Evolutionary conservation across 2,113 vertebrate species (phyloP), one percentile per base, ranked within the genome.

Genomic region (Plotosus lineatus): DNA sequence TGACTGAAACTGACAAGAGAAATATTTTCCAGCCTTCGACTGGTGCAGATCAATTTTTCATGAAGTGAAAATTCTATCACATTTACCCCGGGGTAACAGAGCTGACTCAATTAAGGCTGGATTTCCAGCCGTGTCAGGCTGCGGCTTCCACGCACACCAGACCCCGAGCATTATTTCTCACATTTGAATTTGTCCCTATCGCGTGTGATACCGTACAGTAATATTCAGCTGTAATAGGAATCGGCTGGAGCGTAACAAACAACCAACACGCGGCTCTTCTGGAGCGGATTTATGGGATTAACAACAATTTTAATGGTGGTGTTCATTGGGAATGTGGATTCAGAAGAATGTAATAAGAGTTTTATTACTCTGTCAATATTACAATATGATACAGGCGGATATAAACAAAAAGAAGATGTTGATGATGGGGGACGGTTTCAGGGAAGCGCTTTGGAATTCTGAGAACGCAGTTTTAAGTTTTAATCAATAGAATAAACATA

Each of bases 241-340:
- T 69, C 50, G 69, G 1, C 11, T 21, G 50, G 36, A 77, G 75
- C 21, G 36, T 38, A 80, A 58, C 53, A 12, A 72, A 44, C 12
- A 50, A 17, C 19, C 75, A 58, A 23, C n/a, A 33, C 10, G 48
- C 36, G 21, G 48, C 58, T 1, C 58, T 26, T 50, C 71, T 60
- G 28, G 46, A 26, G 26, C 36, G 51, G 38, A 56, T 68, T 46
- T 36, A 56, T 80, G 77, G 46, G 75, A 71, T 80, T 58, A 78
- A 68, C 31, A 33, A 17, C 75, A 53, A 8, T 78, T 73, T 77
- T 73, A 73, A 63, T 23, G 40, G 14, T 48, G 51, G 28, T 79
- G 68, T 79, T 82, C 69, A 74, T 50, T 75, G 61, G 12, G 2
- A 36, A 26, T 28, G n/a, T 65, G 26, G 2, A 33, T 40, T 68